Evolutionary conservation across 1,140 invertebrate species (phyloP), one percentile per base, ranked within the genome.

Genomic region (Zophobas atratus): DNA sequence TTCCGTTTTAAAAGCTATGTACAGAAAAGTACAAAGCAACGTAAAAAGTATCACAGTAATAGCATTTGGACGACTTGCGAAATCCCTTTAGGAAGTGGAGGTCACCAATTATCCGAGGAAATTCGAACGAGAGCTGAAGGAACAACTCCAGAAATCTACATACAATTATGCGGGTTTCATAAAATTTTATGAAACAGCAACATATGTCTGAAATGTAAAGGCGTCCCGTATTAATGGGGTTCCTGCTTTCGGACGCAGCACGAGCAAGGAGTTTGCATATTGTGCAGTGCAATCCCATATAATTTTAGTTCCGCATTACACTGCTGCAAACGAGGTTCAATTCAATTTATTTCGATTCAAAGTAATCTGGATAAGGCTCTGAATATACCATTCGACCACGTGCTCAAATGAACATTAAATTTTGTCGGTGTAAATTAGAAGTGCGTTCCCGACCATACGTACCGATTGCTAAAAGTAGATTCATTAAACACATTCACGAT

Each of bases 1-100:
- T 73, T 73, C 71, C 71, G 71, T 53, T 73, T 73, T 20, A 38
- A 73, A 55, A 57, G 60, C 60, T 43, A 20, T 67, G 60, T 67
- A 41, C 60, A 46, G 60, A 67, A 43, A 51, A 67, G 43, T 67
- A 41, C 60, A 67, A 34, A 2, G 20, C 20, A 8, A 1, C n/a
- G 33, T 41, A 67, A 67, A 67, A 67, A 46, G 8, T 67, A 43
- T 43, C n/a, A 67, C 32, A 8, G 41, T 8, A 32, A 32, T 33
- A 41, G 38, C 60, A 43, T n/a, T 39, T 67, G 1, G 5, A 67
- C n/a, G 38, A 67, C 39, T 43, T 20, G 33, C 4, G n/a, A 20
- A 67, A 20, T 46, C 38, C 39, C 39, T 46, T 4, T 2, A 20
- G 39, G 0, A n/a, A n/a, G 20, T 39, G 33, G 6, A 43, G 38